Evolutionary conservation across 2,797 vertebrate genomes (phyloP).

Genomic region (Gouania willdenowi): DNA sequence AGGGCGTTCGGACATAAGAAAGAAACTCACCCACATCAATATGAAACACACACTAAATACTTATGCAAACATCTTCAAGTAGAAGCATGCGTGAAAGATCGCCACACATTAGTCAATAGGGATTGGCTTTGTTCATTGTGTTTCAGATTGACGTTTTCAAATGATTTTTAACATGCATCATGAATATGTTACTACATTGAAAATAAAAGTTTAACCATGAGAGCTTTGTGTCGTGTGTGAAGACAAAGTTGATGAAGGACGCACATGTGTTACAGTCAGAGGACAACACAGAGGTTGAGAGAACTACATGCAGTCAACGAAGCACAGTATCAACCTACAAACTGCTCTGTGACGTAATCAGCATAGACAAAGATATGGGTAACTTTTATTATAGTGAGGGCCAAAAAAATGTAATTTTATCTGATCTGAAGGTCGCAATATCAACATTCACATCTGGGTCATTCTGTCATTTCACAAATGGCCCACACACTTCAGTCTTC

Average conservation of each 20-base stretch:
- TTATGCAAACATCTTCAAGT: background rate
- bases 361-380: too few relatives aligned
- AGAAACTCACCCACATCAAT: background rate
- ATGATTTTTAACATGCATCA: background rate
- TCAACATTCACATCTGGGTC: too few relatives aligned
- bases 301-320: too few relatives aligned
- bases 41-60: slow-evolving; percentile 18
- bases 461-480: too few relatives aligned
- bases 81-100: background rate
- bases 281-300: too few relatives aligned
- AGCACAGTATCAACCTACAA: too few relatives aligned
- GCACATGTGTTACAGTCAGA: too few relatives aligned
- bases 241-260: background rate
- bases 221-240: slow-evolving; percentile 12
- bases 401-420: too few relatives aligned
- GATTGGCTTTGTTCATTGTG: slow-evolving; percentile 8
- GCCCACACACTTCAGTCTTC: too few relatives aligned
- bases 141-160: background rate
- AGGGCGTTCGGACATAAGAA: background rate
- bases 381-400: too few relatives aligned
- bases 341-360: too few relatives aligned
- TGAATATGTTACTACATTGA: slow-evolving; percentile 1
- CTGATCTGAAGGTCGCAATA: too few relatives aligned
- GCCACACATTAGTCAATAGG: background rate
- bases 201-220: background rate